phyloP scores from a whole-genome alignment of 2,797 vertebrate genomes.

The Enteromius argenteus region DNA sequence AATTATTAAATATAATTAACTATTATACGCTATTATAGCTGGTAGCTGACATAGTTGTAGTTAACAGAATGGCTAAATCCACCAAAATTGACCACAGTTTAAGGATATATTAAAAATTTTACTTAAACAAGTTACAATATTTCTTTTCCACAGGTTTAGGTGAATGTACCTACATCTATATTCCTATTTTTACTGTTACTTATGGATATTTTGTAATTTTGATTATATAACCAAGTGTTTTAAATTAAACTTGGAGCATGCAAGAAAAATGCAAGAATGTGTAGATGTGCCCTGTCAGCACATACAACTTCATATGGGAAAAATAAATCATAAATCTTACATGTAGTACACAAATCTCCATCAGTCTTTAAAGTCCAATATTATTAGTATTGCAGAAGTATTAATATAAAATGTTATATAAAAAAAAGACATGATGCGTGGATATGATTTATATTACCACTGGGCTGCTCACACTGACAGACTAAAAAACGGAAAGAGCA shows the following conservation, averaged over 20 bases:
- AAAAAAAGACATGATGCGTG: neutral
- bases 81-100: neutral
- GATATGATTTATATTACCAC: neutral
- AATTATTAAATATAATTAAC: too few relatives aligned
- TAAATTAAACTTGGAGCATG: neutral
- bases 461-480: neutral
- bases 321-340: constrained; percentile 14
- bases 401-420: neutral
- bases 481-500: neutral
- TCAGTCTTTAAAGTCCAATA: neutral
- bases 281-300: neutral
- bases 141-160: neutral
- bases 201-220: neutral
- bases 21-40: too few relatives aligned
- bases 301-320: constrained; percentile 1
- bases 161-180: neutral
- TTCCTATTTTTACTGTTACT: neutral
- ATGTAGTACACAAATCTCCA: neutral
- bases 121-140: neutral
- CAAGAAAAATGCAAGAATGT: neutral
- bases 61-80: neutral
- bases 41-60: too few relatives aligned
- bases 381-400: neutral
- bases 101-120: neutral
- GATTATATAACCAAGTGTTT: neutral